Percentiles rank a stretch among this genome's conserved stretches.
Evolutionary conservation across 2,113 vertebrate species (phyloP).

Genomic region (Solenodon paradoxus): DNA sequence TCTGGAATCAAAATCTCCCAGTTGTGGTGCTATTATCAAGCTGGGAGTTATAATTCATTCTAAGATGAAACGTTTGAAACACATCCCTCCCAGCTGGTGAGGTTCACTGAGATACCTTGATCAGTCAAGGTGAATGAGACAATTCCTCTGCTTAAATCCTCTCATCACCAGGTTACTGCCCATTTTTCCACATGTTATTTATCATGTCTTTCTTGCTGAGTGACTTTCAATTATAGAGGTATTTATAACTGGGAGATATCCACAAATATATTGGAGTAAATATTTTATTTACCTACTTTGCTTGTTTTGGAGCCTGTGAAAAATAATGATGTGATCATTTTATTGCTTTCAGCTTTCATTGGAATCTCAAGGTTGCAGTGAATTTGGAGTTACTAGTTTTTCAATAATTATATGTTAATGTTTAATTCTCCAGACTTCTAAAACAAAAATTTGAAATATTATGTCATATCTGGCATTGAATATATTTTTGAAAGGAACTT

Average conservation of each 20-base stretch:
- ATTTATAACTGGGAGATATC: neutral
- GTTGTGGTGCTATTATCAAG: too few relatives aligned
- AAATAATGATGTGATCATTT: neutral
- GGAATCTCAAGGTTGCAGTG: neutral
- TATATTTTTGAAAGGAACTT: neutral
- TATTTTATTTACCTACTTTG: neutral
- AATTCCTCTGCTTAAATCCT: neutral
- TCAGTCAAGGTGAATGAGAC: neutral
- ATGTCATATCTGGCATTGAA: neutral
- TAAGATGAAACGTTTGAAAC: neutral
- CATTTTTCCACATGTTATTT: neutral
- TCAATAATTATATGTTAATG: neutral
- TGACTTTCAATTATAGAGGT: neutral
- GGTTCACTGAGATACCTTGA: neutral
- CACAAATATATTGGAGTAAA: neutral
- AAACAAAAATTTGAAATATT: neutral
- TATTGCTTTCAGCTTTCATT: neutral
- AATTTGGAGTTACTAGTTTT: neutral
- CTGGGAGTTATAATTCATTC: neutral
- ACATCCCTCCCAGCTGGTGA: neutral
- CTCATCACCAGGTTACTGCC: neutral
- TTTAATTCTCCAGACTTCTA: neutral
- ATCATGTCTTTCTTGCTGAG: neutral
- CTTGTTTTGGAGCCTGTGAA: neutral
- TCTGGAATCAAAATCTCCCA: too few relatives aligned